Evolutionary conservation across 2,888 invertebrate species (phyloP), one percentile per base, ranked within the genome.

Genomic region (Eupithecia centaureata): DNA sequence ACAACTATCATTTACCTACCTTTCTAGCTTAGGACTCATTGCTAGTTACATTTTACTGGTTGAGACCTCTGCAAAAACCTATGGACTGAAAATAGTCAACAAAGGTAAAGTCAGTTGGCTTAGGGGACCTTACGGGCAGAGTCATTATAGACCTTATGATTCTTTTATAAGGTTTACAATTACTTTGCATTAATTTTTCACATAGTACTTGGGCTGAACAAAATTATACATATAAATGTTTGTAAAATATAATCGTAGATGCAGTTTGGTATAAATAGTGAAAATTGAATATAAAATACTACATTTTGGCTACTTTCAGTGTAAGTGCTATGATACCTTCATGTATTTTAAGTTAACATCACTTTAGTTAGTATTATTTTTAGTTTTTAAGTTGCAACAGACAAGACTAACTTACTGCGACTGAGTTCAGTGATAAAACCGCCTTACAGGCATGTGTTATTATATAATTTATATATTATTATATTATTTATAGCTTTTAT

Each of bases 201-300:
- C 78, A 81, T 83, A 82, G 82, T 81, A 81, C 82, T 84, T 80
- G 75, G 79, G 71, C 81, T 84, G 79, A 81, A 75, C 79, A 75
- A 82, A 83, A 83, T 82, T 81, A 71, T 76, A 69, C 63, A 77
- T 73, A 71, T 72, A 70, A 66, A 68, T 71, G 60, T 71, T 52
- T 64, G 70, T 72, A 71, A 75, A 75, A 71, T 75, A 78, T 76
- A 72, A 47, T 22, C 22, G 67, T 76, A 72, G 67, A 76, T 75
- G 76, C 73, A 72, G 67, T 77, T 69, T 77, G 67, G 75, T 73
- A 75, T 68, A 68, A 65, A 72, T 75, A 72, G 68, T 67, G 62
- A 71, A 71, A 64, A 25, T 72, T 68, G 61, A 64, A 67, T 70
- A 72, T 63, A 18, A 32, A 62, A 64, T 63, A 70, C 65, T 72